A percentile compares a stretch with the other conserved stretches of the same genome.
These are phyloP conservation scores for Tenualosa thibaudeaui DNA, from an alignment of 2,797 vertebrate species.

Conservation along the genomic window DNA sequence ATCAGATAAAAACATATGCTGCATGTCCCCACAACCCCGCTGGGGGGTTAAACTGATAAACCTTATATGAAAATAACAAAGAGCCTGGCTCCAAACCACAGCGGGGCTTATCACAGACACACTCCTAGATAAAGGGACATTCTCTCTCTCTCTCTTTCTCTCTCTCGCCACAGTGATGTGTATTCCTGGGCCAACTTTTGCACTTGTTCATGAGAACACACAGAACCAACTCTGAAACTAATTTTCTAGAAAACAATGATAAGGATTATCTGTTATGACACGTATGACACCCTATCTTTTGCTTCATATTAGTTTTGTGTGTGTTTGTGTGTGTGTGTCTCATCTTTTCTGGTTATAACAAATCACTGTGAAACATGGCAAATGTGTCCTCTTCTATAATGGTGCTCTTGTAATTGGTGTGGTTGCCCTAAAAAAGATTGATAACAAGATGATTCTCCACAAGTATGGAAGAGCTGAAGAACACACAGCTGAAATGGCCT, in stretches of 20 bases:
- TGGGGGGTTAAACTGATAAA: neutral
- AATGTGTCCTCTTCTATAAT: neutral
- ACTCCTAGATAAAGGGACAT: neutral
- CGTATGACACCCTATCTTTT: neutral
- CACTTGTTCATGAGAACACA: neutral
- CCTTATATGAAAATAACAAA: neutral
- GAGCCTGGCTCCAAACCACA: neutral
- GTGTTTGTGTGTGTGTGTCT: neutral
- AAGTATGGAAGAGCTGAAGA: neutral
- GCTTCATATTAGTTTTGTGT: neutral
- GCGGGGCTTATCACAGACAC: neutral
- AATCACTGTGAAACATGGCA: neutral
- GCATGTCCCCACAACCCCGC: neutral
- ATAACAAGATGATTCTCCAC: neutral
- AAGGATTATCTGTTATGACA: neutral
- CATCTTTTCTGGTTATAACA: too few relatives aligned
- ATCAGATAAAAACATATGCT: constrained; percentile 16
- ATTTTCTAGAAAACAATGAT: constrained; percentile 1
- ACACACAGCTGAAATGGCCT: neutral
- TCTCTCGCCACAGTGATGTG: neutral
- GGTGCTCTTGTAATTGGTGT: neutral
- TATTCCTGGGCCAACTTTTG: neutral
- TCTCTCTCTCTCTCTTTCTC: neutral
- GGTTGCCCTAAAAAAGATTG: neutral
- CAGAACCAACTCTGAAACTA: neutral